phyloP scores from a whole-genome alignment of 2,797 vertebrate species.

The Myoxocephalus aenaeus region DNA sequence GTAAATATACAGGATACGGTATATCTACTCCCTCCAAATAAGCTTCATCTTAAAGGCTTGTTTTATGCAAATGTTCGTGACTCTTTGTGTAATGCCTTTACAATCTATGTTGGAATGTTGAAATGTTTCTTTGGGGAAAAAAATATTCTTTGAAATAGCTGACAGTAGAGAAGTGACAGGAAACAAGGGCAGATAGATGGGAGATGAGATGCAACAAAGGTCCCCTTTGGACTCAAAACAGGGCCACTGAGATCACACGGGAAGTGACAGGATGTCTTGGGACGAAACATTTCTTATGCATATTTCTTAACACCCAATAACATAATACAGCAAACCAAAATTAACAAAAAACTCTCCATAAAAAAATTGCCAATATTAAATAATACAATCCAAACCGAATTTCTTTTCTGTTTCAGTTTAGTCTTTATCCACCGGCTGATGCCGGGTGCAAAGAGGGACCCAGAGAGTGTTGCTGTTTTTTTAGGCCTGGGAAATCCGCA shows the following conservation, averaged over 20 bases:
- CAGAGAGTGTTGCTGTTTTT: conserved; percentile 21
- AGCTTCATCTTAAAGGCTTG: not conserved
- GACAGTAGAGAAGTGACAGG: not conserved
- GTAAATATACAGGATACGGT: not conserved
- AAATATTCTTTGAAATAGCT: not conserved
- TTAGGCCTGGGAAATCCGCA: conserved; percentile 70
- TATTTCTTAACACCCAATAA: not conserved
- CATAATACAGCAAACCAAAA: not conserved
- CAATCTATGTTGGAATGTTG: not conserved
- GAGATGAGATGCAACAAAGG: not conserved
- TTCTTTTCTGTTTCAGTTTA: conserved; percentile 12
- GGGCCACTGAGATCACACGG: too few relatives aligned
- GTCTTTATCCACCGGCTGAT: conserved; percentile 43
- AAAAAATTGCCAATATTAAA: not conserved
- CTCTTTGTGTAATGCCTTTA: not conserved
- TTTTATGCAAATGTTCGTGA: not conserved
- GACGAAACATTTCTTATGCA: not conserved
- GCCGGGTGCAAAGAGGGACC: not conserved
- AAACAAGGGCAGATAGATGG: not conserved
- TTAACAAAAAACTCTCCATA: not conserved
- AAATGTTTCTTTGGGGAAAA: not conserved
- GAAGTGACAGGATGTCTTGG: not conserved
- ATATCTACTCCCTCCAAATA: not conserved
- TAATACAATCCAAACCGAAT: not conserved
- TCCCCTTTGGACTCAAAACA: not conserved